Evolutionary conservation across 2,113 vertebrate genomes (phyloP).

Genomic region (Turnix velox): DNA sequence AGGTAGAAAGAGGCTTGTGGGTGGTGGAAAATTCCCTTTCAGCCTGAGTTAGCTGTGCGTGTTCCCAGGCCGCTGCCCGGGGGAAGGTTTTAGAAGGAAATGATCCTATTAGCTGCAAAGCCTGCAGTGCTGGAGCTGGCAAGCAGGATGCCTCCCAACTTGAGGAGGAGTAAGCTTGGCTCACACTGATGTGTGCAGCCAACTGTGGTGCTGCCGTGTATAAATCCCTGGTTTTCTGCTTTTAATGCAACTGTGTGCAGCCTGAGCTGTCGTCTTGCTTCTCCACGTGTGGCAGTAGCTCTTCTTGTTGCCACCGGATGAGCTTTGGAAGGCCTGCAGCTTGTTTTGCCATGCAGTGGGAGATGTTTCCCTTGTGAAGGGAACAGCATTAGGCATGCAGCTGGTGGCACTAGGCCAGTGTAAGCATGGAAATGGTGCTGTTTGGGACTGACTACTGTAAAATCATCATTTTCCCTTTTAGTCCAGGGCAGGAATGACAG

Average conservation of each 20-base stretch:
- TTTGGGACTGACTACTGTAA: background rate
- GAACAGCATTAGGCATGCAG: background rate
- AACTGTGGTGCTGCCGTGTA: background rate
- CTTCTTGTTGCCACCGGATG: background rate
- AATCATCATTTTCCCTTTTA: background rate
- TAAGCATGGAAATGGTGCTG: background rate
- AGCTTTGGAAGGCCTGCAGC: background rate
- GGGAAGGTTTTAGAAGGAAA: conserved; percentile 11
- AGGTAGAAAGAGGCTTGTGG: background rate
- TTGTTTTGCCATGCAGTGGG: background rate
- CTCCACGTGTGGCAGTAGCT: background rate
- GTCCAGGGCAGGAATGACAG: background rate
- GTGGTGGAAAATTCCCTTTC: conserved; percentile 46
- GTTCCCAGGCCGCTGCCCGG: background rate
- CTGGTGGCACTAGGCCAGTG: background rate
- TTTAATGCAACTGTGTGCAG: background rate
- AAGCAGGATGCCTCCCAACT: background rate
- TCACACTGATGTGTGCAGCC: background rate
- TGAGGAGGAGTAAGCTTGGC: background rate
- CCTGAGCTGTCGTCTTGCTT: background rate
- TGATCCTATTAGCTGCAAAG: conserved; percentile 35
- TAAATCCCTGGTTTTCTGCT: background rate
- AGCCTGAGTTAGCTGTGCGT: background rate
- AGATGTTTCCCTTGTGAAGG: background rate
- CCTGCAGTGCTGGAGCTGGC: background rate